These are phyloP conservation scores for Cinclus mexicanus DNA, from an alignment of 2,113 vertebrate genomes.

Conservation along the genomic window DNA sequence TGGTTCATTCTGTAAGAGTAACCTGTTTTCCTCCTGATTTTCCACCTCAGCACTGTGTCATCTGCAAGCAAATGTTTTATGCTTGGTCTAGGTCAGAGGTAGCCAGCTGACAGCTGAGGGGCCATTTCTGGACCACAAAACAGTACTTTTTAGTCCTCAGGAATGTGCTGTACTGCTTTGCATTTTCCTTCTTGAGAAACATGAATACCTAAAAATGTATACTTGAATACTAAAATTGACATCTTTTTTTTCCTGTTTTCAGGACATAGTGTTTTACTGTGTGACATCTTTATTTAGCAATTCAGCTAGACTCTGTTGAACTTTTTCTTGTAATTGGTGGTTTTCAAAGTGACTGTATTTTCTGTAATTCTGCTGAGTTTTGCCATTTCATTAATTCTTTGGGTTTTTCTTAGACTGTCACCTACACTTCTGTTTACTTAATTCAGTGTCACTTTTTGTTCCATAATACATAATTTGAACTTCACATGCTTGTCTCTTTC, in stretches of 20 bases:
- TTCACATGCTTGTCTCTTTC: background rate
- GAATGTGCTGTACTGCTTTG: background rate
- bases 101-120: background rate
- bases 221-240: background rate
- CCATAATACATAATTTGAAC: background rate
- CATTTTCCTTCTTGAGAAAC: background rate
- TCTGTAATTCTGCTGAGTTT: background rate
- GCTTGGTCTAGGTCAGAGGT: slow-evolving; percentile 4
- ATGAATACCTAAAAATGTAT: background rate
- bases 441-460: background rate
- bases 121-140: background rate
- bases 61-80: background rate
- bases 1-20: background rate
- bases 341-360: slow-evolving; percentile 7
- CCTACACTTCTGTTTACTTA: background rate
- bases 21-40: background rate
- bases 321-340: background rate
- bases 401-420: background rate
- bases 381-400: background rate
- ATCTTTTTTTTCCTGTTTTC: background rate
- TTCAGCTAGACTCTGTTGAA: background rate
- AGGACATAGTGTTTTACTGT: background rate
- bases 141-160: background rate
- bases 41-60: background rate
- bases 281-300: background rate